A percentile compares a stretch with the other conserved stretches of the same genome.
These are phyloP conservation scores for Xerus inauris DNA, from an alignment of 2,113 vertebrate genomes.

Conservation along the genomic window DNA sequence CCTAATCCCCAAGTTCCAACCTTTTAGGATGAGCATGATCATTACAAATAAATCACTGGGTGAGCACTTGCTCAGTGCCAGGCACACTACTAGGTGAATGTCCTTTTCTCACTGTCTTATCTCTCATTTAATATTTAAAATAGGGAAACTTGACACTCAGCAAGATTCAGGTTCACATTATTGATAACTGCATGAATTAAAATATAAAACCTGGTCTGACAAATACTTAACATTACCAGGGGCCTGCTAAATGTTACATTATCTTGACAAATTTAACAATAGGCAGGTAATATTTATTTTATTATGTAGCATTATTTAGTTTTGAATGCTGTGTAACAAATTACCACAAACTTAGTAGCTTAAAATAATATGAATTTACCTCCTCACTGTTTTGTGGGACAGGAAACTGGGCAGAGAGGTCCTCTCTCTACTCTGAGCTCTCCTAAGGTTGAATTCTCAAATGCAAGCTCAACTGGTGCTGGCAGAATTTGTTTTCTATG, in stretches of 20 bases:
- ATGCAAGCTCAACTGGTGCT: not conserved
- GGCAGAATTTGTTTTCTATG: not conserved
- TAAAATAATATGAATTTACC: conserved; percentile 30
- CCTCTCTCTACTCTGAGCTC: not conserved
- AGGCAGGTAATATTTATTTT: not conserved
- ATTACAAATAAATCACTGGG: not conserved
- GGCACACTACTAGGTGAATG: not conserved
- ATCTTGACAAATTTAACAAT: not conserved
- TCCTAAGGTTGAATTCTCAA: not conserved
- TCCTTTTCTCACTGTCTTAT: not conserved
- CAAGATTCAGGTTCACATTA: not conserved
- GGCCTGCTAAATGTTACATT: not conserved
- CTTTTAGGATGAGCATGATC: not conserved
- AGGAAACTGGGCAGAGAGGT: not conserved
- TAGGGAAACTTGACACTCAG: not conserved
- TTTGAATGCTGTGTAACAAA: conserved; percentile 27
- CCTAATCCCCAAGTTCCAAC: not conserved
- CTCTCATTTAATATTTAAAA: conserved; percentile 37
- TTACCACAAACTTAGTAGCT: not conserved
- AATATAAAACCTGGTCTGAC: conserved; percentile 3
- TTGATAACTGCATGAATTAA: not conserved
- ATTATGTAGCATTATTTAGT: not conserved
- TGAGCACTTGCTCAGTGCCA: conserved; percentile 54
- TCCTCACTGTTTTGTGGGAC: not conserved
- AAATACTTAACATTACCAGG: not conserved